Conservation (phyloP, 2,797 vertebrate genomes). For the Linurgus olivaceus region DNA sequence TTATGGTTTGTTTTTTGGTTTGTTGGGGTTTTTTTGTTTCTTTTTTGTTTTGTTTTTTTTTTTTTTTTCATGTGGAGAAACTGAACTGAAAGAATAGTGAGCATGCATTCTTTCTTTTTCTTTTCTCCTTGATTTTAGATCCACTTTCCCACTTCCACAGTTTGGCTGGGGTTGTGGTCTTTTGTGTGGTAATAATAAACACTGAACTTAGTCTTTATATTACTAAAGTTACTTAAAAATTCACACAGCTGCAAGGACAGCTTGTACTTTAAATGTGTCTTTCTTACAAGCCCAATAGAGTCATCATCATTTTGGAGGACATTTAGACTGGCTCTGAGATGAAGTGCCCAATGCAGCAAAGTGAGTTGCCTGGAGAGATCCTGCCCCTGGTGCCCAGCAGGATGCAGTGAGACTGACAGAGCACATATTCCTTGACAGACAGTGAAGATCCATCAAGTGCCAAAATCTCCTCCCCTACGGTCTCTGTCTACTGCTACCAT, state of each 20-base stretch:
- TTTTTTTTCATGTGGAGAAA: neutral
- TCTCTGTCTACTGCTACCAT: neutral
- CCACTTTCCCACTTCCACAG: neutral
- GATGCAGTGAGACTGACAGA: neutral
- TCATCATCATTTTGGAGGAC: neutral
- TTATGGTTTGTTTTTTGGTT: neutral
- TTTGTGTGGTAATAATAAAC: neutral
- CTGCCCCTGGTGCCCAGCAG: neutral
- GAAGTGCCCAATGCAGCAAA: neutral
- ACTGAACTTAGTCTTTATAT: neutral
- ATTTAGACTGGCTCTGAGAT: neutral
- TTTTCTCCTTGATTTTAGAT: neutral
- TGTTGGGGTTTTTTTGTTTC: neutral
- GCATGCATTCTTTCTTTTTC: neutral
- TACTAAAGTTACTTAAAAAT: neutral
- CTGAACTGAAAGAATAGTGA: neutral
- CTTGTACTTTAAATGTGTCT: neutral
- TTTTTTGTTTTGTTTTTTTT: neutral
- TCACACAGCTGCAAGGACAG: neutral
- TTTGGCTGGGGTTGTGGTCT: accelerated
- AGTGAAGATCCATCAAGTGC: neutral
- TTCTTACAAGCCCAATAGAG: neutral
- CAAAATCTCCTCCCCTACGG: neutral
- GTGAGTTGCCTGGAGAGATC: neutral
- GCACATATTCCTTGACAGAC: accelerated